Conservation (phyloP, 2,888 invertebrate genomes). For the Dorcus hopei region DNA sequence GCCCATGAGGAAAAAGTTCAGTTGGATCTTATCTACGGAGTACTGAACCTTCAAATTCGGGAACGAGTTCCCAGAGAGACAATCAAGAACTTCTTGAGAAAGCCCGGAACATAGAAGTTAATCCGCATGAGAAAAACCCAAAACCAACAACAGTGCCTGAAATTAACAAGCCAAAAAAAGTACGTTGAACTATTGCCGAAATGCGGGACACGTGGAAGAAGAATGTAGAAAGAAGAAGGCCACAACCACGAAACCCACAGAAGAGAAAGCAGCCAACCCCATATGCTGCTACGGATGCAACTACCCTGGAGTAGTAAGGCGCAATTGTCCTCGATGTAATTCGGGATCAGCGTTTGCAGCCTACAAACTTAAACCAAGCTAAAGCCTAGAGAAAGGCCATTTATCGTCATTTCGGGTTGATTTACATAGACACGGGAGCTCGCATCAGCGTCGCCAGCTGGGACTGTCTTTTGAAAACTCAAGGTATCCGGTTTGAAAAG, state of each 20-base stretch:
- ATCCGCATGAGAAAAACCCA: neutral
- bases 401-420: neutral
- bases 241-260: neutral
- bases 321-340: slow-evolving; percentile 19
- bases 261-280: neutral
- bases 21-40: slow-evolving; percentile 8
- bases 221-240: slow-evolving; percentile 1
- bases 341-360: neutral
- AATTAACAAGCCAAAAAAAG: neutral
- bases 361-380: neutral
- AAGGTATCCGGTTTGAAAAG: neutral
- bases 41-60: slow-evolving; percentile 3
- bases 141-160: too few relatives aligned
- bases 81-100: neutral
- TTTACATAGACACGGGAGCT: slow-evolving; percentile 4
- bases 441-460: too few relatives aligned
- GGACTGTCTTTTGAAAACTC: slow-evolving; percentile 8
- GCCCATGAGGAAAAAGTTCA: neutral
- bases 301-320: slow-evolving; percentile 20
- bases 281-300: slow-evolving; percentile 25
- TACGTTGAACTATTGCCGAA: neutral
- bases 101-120: neutral
- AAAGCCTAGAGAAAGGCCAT: neutral
- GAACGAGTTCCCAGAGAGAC: neutral
- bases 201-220: neutral